phyloP scores from a whole-genome alignment of 2,113 vertebrate genomes.

The Otis tarda region DNA sequence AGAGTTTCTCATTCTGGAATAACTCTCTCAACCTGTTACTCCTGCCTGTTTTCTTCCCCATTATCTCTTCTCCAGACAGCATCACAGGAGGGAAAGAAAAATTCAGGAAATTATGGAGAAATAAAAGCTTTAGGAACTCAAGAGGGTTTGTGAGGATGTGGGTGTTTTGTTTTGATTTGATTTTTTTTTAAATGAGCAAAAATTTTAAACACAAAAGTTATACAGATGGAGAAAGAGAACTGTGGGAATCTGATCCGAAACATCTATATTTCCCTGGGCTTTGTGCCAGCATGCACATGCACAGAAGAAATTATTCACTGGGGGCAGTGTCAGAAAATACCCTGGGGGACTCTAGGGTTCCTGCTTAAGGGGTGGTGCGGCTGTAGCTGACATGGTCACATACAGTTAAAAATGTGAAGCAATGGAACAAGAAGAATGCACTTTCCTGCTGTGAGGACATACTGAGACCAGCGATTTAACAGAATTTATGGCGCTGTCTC shows the following conservation, averaged over 20 bases:
- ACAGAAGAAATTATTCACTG: conserved; percentile 25
- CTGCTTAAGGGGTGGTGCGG: not conserved
- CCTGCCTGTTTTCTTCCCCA: not conserved
- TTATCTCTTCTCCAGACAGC: not conserved
- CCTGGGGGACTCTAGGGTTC: not conserved
- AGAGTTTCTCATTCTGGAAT: not conserved
- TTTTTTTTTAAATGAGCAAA: not conserved
- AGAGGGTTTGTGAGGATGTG: not conserved
- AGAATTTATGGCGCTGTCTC: not conserved
- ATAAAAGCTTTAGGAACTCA: not conserved
- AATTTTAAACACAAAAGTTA: not conserved
- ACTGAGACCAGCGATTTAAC: not conserved
- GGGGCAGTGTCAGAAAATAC: not conserved
- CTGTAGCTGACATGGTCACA: not conserved
- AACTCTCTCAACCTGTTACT: not conserved
- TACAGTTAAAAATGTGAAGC: not conserved
- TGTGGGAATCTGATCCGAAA: conserved; percentile 38
- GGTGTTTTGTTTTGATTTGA: not conserved
- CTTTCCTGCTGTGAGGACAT: not conserved
- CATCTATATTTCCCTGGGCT: conserved; percentile 12
- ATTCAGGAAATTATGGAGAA: not conserved
- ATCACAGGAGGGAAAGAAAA: not conserved
- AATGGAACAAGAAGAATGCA: not conserved
- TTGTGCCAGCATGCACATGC: not conserved
- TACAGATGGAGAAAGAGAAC: not conserved